Evolutionary conservation across 2,113 vertebrate species (phyloP), one percentile per base, ranked within the genome.

Genomic region (Hemichromis elongatus): DNA sequence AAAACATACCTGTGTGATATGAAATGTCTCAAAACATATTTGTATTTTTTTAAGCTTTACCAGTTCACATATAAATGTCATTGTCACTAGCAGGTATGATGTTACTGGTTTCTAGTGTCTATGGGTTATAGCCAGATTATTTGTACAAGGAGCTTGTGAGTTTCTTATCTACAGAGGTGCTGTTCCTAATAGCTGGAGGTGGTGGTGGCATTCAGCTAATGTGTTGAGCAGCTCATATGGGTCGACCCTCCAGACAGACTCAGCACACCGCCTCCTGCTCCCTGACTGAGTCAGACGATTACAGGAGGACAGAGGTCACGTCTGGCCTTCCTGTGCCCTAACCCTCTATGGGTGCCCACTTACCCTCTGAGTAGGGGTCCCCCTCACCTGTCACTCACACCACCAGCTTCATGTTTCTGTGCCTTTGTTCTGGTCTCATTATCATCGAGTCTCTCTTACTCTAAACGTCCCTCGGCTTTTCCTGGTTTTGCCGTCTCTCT

Each of bases 301-400:
- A 85, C 84, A 83, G 82, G 73, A 45, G 85, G 78, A 90, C 87
- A 94, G 89, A 83, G 94, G 91, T 94, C 92, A 95, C 85, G 79
- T 82, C 68, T 92, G 88, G 90, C 86, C 87, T 95, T 95, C 92
- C 94, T 94, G 90, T 94, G 92, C 86, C 87, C 90, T 94, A 91
- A 92, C 93, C 89, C 93, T 92, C 90, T 84, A 82, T 86, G 79
- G 94, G 93, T 94, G 88, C 92, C 93, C 90, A 94, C 94, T 95
- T 95, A 93, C 91, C 92, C 90, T 94, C 86, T 91, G 89, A 88
- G 92, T 90, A 93, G 93, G 93, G 94, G 92, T 95, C 92, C 80
- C 77, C 37, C 88, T 81, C 7, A 40, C 85, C 89, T 94, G 93
- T 93, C 92, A 93, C 85, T 95, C 92, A 94, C 80, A 52, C 61